A percentile compares a stretch with the other conserved stretches of the same genome.
phyloP scores from a whole-genome alignment of 2,888 invertebrate genomes.

The Euproctis similis region DNA sequence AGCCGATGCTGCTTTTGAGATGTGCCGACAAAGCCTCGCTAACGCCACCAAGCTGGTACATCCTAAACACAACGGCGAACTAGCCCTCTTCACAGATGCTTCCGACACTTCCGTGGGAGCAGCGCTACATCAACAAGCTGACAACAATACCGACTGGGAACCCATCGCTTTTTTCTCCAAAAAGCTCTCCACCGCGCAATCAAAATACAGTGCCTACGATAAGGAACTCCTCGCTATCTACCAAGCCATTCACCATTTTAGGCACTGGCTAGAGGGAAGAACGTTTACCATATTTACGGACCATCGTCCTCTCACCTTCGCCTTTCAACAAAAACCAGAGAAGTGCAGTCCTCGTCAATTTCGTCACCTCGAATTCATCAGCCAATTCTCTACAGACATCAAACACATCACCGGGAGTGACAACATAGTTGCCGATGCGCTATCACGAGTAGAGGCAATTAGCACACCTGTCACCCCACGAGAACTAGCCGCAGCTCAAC shows the following conservation, averaged over 20 bases:
- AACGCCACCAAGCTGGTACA: not conserved
- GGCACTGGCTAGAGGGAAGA: slow-evolving; percentile 8
- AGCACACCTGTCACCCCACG: not conserved
- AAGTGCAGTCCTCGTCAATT: slow-evolving; percentile 10
- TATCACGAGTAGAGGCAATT: not conserved
- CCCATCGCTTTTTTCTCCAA: not conserved
- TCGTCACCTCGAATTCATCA: slow-evolving; percentile 16
- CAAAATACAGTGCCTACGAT: not conserved
- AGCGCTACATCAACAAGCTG: not conserved
- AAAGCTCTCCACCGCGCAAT: not conserved
- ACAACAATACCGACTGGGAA: not conserved
- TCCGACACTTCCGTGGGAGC: not conserved
- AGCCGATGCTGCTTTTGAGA: not conserved
- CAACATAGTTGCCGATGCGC: slow-evolving; percentile 20
- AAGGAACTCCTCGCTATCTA: slow-evolving; percentile 10
- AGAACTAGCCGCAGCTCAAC: not conserved
- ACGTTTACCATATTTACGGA: slow-evolving; percentile 12
- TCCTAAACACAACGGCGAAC: not conserved
- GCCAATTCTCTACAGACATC: slow-evolving; percentile 23
- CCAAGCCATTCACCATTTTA: slow-evolving; percentile 11
- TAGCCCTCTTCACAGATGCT: not conserved
- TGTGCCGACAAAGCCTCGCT: not conserved
- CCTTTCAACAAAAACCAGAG: slow-evolving; percentile 13
- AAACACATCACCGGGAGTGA: slow-evolving; percentile 14
- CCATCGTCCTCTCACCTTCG: slow-evolving; percentile 15